These are phyloP conservation scores for Sebastes cheni DNA, from an alignment of 2,797 vertebrate species.

Conservation along the genomic window DNA sequence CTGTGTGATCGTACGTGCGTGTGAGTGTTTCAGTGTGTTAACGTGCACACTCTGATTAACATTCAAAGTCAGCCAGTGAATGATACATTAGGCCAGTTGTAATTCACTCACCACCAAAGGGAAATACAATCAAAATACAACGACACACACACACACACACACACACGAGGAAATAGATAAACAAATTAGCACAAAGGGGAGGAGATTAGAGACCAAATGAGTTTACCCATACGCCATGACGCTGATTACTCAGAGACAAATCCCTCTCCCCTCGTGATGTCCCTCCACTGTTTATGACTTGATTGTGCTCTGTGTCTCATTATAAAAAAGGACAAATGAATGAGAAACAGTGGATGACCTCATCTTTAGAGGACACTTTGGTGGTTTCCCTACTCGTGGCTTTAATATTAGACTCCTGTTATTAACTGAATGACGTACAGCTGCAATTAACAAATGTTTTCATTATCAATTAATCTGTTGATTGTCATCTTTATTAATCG, in stretches of 20 bases:
- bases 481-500: not conserved
- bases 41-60: constrained; percentile 52
- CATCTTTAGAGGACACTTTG: constrained; percentile 5
- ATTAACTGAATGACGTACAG: not conserved
- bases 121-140: constrained; percentile 46
- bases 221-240: constrained; percentile 61
- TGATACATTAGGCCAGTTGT: constrained; percentile 67
- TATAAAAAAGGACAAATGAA: constrained; percentile 9
- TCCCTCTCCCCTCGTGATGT: constrained; percentile 52
- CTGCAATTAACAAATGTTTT: not conserved
- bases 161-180: constrained; percentile 17
- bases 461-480: not conserved
- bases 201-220: constrained; percentile 65
- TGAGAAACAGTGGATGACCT: constrained; percentile 7
- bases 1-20: constrained; percentile 16
- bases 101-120: constrained; percentile 54
- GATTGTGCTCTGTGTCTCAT: constrained; percentile 22
- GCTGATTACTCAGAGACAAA: constrained; percentile 68
- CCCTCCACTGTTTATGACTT: constrained; percentile 34
- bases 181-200: constrained; percentile 66
- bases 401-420: not conserved
- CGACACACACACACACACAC: constrained; percentile 12
- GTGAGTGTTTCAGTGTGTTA: constrained; percentile 32
- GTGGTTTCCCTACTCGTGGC: not conserved
- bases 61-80: constrained; percentile 43